Conservation (phyloP, 2,113 vertebrate genomes). For the Zosterops hypoxanthus region DNA sequence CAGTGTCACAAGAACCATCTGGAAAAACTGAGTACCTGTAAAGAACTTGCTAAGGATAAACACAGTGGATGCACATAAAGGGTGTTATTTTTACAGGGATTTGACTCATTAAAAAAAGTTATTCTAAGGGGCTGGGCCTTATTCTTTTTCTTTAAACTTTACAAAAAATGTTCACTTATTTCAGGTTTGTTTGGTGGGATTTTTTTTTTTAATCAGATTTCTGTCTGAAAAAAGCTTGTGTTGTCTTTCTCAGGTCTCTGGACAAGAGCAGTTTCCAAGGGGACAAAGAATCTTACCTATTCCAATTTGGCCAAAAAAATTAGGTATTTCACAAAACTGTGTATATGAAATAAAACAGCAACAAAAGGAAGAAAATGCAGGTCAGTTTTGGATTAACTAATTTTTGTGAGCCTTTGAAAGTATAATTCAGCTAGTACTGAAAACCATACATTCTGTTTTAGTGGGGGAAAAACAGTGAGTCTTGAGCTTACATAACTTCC, state of each 20-base stretch:
- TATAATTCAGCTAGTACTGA: neutral
- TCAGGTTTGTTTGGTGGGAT: neutral
- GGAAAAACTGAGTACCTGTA: neutral
- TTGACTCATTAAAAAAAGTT: neutral
- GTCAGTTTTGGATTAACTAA: slow-evolving; percentile 59
- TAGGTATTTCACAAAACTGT: slow-evolving; percentile 90
- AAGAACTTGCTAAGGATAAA: neutral
- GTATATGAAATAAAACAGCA: slow-evolving; percentile 80
- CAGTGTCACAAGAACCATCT: neutral
- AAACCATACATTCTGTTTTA: neutral
- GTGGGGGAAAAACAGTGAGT: neutral
- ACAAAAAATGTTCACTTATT: rapidly evolving
- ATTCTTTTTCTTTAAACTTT: neutral
- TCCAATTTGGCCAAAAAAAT: slow-evolving; percentile 89
- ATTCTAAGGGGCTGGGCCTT: neutral
- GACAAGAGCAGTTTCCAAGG: slow-evolving; percentile 85
- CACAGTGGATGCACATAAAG: neutral
- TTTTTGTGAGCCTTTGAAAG: neutral
- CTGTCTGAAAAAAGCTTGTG: neutral
- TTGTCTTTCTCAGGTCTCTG: slow-evolving; percentile 85
- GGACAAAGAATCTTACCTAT: slow-evolving; percentile 84
- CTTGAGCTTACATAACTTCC: neutral
- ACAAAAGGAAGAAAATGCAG: slow-evolving; percentile 67
- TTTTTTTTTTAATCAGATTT: neutral
- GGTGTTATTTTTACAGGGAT: neutral